Evolutionary conservation across 1,140 invertebrate genomes (phyloP).

Genomic region (Brachionus manjavacas): DNA sequence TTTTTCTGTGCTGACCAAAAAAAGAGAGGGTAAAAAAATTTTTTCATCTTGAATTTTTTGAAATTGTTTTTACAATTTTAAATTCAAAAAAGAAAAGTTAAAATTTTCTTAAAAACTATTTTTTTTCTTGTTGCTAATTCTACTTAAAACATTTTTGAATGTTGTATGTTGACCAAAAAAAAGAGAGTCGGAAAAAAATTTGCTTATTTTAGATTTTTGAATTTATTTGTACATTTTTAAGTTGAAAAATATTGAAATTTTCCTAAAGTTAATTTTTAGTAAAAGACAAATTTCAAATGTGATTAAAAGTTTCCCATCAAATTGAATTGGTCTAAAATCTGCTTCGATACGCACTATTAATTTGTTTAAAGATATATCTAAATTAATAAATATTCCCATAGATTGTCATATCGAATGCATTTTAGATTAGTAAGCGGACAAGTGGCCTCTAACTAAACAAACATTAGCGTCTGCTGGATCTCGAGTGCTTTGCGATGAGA

Average conservation of each 20-base stretch:
- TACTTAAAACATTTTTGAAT: too few species aligned
- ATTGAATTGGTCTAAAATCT: neutral
- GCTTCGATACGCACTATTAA: constrained; percentile 16
- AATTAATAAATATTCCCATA: neutral
- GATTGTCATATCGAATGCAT: neutral
- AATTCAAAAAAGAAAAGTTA: too few species aligned
- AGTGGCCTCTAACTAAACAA: constrained; percentile 7
- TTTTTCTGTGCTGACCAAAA: too few species aligned
- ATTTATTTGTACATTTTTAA: too few species aligned
- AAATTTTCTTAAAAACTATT: too few species aligned
- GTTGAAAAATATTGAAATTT: neutral
- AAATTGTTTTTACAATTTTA: too few species aligned
- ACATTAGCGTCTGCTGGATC: neutral
- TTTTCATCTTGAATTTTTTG: too few species aligned
- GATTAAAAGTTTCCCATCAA: neutral
- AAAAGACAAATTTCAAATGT: constrained; percentile 32
- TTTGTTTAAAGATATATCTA: neutral
- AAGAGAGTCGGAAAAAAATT: too few species aligned
- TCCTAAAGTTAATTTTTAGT: neutral
- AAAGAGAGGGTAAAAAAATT: too few species aligned
- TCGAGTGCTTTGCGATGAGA: neutral
- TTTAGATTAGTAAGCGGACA: constrained; percentile 11
- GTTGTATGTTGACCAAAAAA: too few species aligned
- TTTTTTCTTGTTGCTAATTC: too few species aligned
- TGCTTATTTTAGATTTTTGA: too few species aligned